phyloP scores from a whole-genome alignment of 2,888 invertebrate genomes.

The Sphaerophoria taeniata region DNA sequence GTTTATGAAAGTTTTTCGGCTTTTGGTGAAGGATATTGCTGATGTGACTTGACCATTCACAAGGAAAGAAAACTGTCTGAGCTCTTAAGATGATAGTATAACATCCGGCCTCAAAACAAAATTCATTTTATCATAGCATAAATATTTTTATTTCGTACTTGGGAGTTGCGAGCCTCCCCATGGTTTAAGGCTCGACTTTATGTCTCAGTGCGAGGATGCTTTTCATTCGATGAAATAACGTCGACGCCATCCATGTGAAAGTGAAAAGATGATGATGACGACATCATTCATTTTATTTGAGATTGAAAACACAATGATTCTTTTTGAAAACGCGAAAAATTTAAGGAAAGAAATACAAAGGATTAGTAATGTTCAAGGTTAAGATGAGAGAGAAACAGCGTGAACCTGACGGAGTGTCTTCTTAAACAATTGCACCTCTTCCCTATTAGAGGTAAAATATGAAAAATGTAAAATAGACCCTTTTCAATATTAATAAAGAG shows the following conservation, averaged over 20 bases:
- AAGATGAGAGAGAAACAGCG: too few species aligned
- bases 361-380: too few species aligned
- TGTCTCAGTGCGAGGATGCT: background rate
- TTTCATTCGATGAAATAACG: slow-evolving; percentile 16
- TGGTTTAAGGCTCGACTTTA: background rate
- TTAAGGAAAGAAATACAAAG: slow-evolving; percentile 8
- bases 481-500: too few species aligned
- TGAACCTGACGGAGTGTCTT: too few species aligned
- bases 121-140: slow-evolving; percentile 15
- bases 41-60: background rate
- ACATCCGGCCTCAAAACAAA: slow-evolving; percentile 11
- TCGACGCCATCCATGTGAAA: slow-evolving; percentile 10
- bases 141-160: slow-evolving; percentile 14
- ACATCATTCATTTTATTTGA: background rate
- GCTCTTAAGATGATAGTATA: background rate
- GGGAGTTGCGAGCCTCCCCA: background rate
- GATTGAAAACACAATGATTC: background rate
- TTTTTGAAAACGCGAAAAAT: slow-evolving; percentile 3
- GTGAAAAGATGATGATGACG: slow-evolving; percentile 20
- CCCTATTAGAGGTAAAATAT: too few species aligned
- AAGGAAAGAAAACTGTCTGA: background rate
- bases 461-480: too few species aligned
- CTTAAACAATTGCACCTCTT: too few species aligned
- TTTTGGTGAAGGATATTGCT: background rate
- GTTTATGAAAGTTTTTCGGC: background rate